phyloP scores from a whole-genome alignment of 2,113 vertebrate genomes.

The Ardeotis arabs region DNA sequence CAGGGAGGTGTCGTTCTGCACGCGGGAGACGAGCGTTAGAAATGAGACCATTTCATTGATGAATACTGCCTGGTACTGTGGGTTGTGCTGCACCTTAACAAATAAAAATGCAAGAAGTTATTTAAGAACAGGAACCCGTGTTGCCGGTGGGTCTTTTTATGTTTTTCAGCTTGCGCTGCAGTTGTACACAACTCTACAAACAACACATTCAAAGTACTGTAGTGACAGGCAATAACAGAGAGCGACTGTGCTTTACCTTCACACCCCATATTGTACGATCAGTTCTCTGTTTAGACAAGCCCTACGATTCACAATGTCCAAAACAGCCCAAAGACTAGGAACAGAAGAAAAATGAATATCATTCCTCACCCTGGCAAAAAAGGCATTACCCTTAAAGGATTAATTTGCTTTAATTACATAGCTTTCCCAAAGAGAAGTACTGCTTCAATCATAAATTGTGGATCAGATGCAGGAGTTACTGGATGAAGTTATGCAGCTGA shows the following conservation, averaged over 20 bases:
- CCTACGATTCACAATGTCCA: background rate
- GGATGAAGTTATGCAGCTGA: background rate
- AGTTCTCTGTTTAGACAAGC: constrained; percentile 34
- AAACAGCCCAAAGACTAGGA: background rate
- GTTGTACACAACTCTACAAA: background rate
- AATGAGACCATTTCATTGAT: constrained; percentile 66
- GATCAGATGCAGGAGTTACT: constrained; percentile 11
- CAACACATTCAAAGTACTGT: background rate
- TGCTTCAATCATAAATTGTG: background rate
- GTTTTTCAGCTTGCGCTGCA: background rate
- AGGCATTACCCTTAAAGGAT: background rate
- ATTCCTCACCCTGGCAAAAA: background rate
- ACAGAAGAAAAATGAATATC: constrained; percentile 4
- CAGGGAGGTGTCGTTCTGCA: constrained; percentile 74
- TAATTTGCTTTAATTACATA: constrained; percentile 39
- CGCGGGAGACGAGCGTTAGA: constrained; percentile 69
- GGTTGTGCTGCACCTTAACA: constrained; percentile 70
- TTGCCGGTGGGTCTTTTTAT: background rate
- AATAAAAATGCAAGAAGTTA: constrained; percentile 9
- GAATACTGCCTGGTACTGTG: constrained; percentile 67
- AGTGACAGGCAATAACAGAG: background rate
- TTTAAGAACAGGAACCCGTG: background rate
- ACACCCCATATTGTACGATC: background rate
- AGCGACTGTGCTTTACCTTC: constrained; percentile 24
- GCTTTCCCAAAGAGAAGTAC: constrained; percentile 14